Evolutionary conservation across 2,113 vertebrate genomes (phyloP).

Genomic region (Lophotis ruficrista): DNA sequence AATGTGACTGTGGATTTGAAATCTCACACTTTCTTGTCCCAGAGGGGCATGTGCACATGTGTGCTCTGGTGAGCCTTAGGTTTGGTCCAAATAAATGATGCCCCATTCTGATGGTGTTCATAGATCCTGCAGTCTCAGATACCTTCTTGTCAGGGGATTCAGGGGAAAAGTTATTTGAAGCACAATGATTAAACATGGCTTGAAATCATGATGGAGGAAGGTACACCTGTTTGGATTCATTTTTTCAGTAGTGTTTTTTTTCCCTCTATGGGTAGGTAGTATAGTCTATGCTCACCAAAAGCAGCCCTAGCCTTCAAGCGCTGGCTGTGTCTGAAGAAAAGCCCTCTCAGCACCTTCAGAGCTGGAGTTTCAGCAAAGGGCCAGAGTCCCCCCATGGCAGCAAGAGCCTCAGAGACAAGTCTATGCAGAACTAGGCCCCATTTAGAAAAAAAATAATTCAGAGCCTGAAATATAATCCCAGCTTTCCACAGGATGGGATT

Average conservation of each 20-base stretch:
- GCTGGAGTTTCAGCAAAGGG: not conserved
- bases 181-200: not conserved
- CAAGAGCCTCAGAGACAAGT: not conserved
- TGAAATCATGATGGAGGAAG: not conserved
- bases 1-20: not conserved
- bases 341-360: not conserved
- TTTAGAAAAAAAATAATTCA: not conserved
- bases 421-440: not conserved
- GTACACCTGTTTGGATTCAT: not conserved
- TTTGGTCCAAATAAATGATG: not conserved
- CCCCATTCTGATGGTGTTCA: not conserved
- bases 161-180: not conserved
- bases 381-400: accelerated
- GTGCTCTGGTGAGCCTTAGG: not conserved
- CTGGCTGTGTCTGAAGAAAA: not conserved
- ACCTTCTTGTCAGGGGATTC: not conserved
- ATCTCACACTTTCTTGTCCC: not conserved
- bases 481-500: not conserved
- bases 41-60: not conserved
- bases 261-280: not conserved
- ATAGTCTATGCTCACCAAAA: not conserved
- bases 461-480: not conserved
- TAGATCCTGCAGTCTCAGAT: not conserved
- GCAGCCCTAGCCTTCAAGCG: not conserved
- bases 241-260: not conserved